phyloP scores from a whole-genome alignment of 2,888 invertebrate genomes.

The Stomorhina lunata region DNA sequence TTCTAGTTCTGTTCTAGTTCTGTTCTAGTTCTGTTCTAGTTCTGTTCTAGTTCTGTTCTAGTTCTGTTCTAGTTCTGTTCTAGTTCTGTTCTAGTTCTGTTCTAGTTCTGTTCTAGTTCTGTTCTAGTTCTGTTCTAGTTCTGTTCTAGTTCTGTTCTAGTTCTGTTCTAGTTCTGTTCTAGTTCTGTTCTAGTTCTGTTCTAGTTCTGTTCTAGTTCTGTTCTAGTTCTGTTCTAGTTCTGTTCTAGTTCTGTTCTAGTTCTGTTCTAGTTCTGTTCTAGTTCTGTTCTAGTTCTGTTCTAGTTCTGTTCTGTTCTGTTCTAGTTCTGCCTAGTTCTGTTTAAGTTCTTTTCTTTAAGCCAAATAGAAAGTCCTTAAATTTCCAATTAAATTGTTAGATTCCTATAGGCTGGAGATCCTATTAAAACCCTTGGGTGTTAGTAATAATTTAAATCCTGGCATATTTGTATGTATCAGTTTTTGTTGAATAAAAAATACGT shows the following conservation, averaged over 20 bases:
- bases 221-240: neutral
- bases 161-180: neutral
- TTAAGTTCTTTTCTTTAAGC: too few species aligned
- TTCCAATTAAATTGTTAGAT: neutral
- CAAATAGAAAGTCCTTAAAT: too few species aligned
- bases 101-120: neutral
- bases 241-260: neutral
- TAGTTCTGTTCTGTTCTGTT: neutral
- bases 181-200: neutral
- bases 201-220: neutral
- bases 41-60: neutral
- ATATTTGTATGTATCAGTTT: neutral
- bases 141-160: neutral
- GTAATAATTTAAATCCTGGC: neutral
- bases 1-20: neutral
- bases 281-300: neutral
- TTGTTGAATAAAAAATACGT: conserved; percentile 6
- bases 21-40: neutral
- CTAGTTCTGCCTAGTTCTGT: too few species aligned
- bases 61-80: neutral
- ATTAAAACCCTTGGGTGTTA: neutral
- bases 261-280: neutral
- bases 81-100: neutral
- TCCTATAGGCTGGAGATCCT: too few species aligned
- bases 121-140: neutral